A percentile compares a stretch with the other conserved stretches of the same genome.
phyloP scores from a whole-genome alignment of 2,113 vertebrate species.

The Guaruba guarouba region DNA sequence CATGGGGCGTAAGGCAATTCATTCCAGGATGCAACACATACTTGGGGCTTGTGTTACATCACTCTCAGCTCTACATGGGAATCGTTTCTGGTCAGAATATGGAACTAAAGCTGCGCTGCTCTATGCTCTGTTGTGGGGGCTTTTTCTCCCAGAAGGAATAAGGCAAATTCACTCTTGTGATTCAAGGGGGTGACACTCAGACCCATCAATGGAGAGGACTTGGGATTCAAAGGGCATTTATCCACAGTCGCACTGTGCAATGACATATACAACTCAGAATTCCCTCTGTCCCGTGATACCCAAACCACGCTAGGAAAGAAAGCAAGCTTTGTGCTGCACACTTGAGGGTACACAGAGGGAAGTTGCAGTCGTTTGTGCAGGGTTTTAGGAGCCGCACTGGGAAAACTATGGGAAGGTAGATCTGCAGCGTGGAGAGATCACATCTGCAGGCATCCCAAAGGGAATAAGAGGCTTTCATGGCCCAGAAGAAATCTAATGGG shows the following conservation, averaged over 20 bases:
- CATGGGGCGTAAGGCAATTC: not conserved
- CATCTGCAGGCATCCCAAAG: not conserved
- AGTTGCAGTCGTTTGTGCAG: accelerated
- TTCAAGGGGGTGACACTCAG: not conserved
- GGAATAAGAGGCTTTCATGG: not conserved
- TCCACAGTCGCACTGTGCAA: not conserved
- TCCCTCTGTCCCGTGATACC: not conserved
- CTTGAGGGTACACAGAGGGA: not conserved
- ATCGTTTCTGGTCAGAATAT: not conserved
- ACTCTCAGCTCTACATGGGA: not conserved
- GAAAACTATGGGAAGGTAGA: not conserved
- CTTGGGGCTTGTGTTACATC: not conserved
- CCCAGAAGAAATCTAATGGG: not conserved
- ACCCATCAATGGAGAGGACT: not conserved
- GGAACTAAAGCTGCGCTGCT: not conserved
- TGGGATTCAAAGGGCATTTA: not conserved
- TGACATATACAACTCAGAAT: accelerated
- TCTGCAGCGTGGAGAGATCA: accelerated
- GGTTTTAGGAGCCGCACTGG: not conserved
- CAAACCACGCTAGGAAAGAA: not conserved
- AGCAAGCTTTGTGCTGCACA: not conserved
- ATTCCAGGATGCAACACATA: not conserved
- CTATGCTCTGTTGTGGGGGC: accelerated
- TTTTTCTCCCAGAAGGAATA: not conserved
- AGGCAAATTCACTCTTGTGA: not conserved